Percentiles rank a stretch among this genome's conserved stretches.
These are phyloP conservation scores for Synaphobranchus kaupii DNA, from an alignment of 2,797 vertebrate genomes.

Conservation along the genomic window DNA sequence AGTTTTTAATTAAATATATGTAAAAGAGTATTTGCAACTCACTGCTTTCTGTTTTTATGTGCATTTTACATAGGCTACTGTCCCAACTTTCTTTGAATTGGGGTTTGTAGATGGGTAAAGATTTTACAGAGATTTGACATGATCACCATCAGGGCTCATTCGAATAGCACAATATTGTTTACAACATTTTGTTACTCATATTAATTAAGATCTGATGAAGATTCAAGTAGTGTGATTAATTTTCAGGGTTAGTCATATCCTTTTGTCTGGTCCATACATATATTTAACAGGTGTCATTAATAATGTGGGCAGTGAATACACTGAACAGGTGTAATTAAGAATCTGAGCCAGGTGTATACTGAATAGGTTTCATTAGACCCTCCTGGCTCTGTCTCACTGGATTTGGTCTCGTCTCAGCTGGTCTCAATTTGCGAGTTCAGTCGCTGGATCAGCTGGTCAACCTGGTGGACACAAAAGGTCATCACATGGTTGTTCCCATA, in stretches of 20 bases:
- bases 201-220: not conserved
- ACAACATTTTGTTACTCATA: not conserved
- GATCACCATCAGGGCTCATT: not conserved
- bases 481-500: not conserved
- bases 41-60: too few species aligned
- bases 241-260: not conserved
- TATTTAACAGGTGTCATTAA: too few species aligned
- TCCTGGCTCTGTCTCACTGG: too few species aligned
- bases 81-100: too few species aligned
- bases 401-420: constrained; percentile 59
- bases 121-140: not conserved
- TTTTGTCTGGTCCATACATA: not conserved
- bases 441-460: constrained; percentile 86
- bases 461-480: constrained; percentile 69
- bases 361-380: not conserved
- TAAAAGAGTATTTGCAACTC: too few species aligned
- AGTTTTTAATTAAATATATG: too few species aligned
- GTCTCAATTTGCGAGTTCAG: constrained; percentile 76
- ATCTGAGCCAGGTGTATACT: not conserved
- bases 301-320: too few species aligned
- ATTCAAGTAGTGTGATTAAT: not conserved
- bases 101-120: not conserved
- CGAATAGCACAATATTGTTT: not conserved
- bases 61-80: too few species aligned
- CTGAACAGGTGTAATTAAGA: not conserved